These are phyloP conservation scores for Trachemys scripta DNA, from an alignment of 2,113 vertebrate species.

Conservation along the genomic window DNA sequence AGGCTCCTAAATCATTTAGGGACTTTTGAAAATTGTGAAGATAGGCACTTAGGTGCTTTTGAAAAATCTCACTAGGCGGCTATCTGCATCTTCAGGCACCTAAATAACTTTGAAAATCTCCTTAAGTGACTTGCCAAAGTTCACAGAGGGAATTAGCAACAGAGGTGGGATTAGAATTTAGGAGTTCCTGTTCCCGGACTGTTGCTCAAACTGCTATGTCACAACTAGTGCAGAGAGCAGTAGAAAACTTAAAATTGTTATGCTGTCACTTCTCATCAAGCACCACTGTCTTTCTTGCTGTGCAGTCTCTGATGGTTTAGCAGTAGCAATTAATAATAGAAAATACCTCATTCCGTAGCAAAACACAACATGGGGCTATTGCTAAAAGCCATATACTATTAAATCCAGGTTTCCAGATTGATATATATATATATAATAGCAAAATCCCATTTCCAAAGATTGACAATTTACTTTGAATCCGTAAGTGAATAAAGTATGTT, in stretches of 20 bases:
- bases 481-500: neutral
- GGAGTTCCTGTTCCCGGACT: neutral
- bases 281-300: neutral
- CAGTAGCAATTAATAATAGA: neutral
- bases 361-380: neutral
- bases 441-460: neutral
- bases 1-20: constrained; percentile 40
- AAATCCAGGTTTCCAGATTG: neutral
- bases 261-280: neutral
- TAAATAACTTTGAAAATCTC: constrained; percentile 7
- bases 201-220: neutral
- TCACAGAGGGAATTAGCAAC: neutral
- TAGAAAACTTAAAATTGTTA: neutral
- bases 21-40: neutral
- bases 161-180: neutral
- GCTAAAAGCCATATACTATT: neutral
- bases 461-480: neutral
- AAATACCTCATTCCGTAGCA: neutral
- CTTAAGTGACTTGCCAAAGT: neutral
- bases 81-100: neutral
- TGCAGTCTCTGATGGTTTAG: neutral
- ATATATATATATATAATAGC: neutral
- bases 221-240: neutral
- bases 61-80: neutral
- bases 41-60: neutral